Percentiles rank a stretch among this genome's conserved stretches.
Evolutionary conservation across 2,888 invertebrate genomes (phyloP).

Genomic region (Drosophila neonasuta): DNA sequence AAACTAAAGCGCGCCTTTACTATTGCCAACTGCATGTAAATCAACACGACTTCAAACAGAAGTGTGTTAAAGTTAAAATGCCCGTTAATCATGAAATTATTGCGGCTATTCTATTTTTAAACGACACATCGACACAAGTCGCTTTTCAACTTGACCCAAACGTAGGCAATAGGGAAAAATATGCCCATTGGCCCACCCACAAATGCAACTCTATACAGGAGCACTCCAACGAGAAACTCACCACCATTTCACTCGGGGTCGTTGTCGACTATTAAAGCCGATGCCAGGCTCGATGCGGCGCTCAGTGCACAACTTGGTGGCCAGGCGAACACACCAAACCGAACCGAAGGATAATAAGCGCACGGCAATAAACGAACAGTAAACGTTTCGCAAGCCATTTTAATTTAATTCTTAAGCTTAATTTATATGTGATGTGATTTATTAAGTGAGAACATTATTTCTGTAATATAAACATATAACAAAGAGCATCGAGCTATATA

Average conservation of each 20-base stretch:
- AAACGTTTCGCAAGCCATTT: conserved; percentile 17
- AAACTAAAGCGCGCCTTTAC: conserved; percentile 12
- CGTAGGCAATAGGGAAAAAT: conserved; percentile 25
- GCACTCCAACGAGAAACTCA: conserved; percentile 47
- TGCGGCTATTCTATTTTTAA: conserved; percentile 44
- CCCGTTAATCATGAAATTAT: conserved; percentile 58
- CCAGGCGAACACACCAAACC: conserved; percentile 43
- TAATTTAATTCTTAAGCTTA: background rate
- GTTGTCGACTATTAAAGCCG: conserved; percentile 60
- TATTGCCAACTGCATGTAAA: conserved; percentile 45
- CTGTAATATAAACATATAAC: conserved; percentile 18
- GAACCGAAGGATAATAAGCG: conserved; percentile 42
- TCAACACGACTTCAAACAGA: conserved; percentile 56
- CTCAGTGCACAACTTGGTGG: conserved; percentile 65
- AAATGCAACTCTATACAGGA: conserved; percentile 22
- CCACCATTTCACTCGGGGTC: conserved; percentile 44
- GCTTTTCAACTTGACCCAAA: conserved; percentile 63
- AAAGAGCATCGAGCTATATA: conserved; percentile 58
- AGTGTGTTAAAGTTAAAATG: conserved; percentile 35
- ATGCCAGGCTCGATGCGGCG: conserved; percentile 31
- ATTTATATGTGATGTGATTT: conserved; percentile 13
- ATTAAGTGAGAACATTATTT: conserved; percentile 22
- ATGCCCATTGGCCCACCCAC: conserved; percentile 18
- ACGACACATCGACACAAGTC: conserved; percentile 15
- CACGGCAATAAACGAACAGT: conserved; percentile 6